Evolutionary conservation across 2,113 vertebrate genomes (phyloP), one percentile per base, ranked within the genome.

Genomic region (Vimba vimba): DNA sequence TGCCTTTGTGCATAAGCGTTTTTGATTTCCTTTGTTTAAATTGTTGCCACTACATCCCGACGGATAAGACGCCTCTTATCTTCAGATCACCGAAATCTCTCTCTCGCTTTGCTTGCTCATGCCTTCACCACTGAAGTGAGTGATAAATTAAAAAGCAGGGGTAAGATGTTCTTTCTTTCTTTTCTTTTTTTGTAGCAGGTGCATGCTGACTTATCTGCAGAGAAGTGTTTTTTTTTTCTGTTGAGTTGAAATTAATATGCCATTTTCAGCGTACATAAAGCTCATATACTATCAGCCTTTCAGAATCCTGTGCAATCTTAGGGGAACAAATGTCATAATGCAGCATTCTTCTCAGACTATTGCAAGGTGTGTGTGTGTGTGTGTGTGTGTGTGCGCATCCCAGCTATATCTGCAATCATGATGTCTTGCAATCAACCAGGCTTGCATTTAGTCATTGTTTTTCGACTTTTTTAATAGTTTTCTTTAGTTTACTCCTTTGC

Each of bases 231-330:
- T 15, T 64, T 83, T 79, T 71, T 83, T 86, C 75, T 79, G 77
- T 68, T 17, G 81, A 73, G 66, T 57, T 83, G 64, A 79, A 83
- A 88, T 88, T 86, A 83, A 88, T 79, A 83, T 74, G 84, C 27
- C 52, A 64, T 64, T 83, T 33, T 73, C 62, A 66, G 73, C 19
- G 19, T 75, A 43, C 27, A 62, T 57, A 79, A 79, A 66, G 68
- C 84, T 83, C 81, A 81, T 82, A 60, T 80, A 73, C 50, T 75
- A 82, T 43, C 45, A 75, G 43, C 43, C 76, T 73, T 86, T 59
- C 79, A 83, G 23, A 52, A 43, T 73, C 47, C 78, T 50, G 57
- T 73, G 64, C 74, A 66, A 25, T 57, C 55, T 76, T 2, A 27
- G 21, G 33, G 78, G 30, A 33, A 66, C 43, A 79, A 79, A 79